Conservation (phyloP, 2,113 vertebrate species). For the Takifugu flavidus region DNA sequence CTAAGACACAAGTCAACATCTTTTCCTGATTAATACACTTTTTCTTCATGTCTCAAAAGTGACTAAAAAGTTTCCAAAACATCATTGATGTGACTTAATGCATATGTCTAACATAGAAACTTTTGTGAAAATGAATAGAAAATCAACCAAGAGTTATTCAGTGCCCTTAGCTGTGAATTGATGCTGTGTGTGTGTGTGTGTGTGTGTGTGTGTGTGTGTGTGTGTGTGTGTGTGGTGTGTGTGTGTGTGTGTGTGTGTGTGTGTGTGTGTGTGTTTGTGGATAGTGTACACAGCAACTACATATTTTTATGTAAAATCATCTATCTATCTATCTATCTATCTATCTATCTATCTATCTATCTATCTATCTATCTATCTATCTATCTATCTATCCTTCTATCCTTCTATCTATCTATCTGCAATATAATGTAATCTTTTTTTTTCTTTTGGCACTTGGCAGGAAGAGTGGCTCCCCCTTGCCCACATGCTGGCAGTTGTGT, state of each 20-base stretch:
- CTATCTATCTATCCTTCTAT: constrained; percentile 13
- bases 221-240: too few relatives aligned
- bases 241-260: too few relatives aligned
- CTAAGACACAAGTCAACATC: constrained; percentile 65
- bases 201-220: too few relatives aligned
- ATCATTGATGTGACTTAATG: constrained; percentile 22
- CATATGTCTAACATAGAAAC: background rate
- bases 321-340: constrained; percentile 3
- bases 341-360: constrained; percentile 2
- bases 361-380: background rate
- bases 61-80: constrained; percentile 51
- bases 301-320: constrained; percentile 4
- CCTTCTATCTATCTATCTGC: too few relatives aligned
- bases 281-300: constrained; percentile 23
- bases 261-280: background rate
- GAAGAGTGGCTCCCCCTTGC: constrained; percentile 35
- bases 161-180: constrained; percentile 27
- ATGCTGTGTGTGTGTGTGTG: background rate
- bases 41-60: constrained; percentile 51
- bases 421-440: background rate
- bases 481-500: constrained; percentile 45
- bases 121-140: constrained; percentile 44
- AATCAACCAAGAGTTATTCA: constrained; percentile 46
- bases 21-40: constrained; percentile 14
- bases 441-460: constrained; percentile 63